These are phyloP conservation scores for Anthrax anthrax DNA, from an alignment of 2,888 invertebrate species.

Conservation along the genomic window DNA sequence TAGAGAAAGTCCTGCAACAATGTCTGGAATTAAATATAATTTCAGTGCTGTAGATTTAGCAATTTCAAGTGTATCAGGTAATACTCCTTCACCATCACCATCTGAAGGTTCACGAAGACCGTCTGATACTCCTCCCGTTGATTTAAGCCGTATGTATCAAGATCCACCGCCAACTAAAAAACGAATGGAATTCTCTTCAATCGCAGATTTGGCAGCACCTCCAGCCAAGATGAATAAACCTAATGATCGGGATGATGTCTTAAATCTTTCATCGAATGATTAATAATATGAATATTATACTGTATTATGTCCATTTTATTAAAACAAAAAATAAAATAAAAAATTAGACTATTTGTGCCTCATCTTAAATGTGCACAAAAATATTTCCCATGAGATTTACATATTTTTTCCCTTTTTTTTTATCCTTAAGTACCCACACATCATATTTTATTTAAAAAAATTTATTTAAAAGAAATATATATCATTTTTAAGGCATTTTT, in stretches of 20 bases:
- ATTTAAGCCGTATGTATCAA: conserved; percentile 30
- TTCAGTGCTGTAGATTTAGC: conserved; percentile 35
- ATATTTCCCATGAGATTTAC: no score
- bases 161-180: conserved; percentile 30
- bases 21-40: conserved; percentile 26
- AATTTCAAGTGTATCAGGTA: conserved; percentile 29
- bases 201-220: conserved; percentile 36
- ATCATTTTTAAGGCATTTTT: no score
- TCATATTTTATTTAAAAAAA: no score
- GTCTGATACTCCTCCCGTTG: conserved; percentile 29
- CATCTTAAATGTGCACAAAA: background rate
- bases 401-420: no score
- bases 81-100: conserved; percentile 18
- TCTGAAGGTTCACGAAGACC: conserved; percentile 29
- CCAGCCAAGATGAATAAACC: conserved; percentile 45
- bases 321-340: no score
- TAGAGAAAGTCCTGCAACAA: conserved; percentile 11
- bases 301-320: no score
- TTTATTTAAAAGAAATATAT: no score
- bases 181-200: conserved; percentile 35
- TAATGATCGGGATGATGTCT: conserved; percentile 36
- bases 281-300: no score
- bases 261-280: conserved; percentile 30
- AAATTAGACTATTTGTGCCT: no score
- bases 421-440: no score